A percentile compares a stretch with the other conserved stretches of the same genome.
These are phyloP conservation scores for Anthophora plumipes DNA, from an alignment of 2,888 invertebrate genomes.

Conservation along the genomic window DNA sequence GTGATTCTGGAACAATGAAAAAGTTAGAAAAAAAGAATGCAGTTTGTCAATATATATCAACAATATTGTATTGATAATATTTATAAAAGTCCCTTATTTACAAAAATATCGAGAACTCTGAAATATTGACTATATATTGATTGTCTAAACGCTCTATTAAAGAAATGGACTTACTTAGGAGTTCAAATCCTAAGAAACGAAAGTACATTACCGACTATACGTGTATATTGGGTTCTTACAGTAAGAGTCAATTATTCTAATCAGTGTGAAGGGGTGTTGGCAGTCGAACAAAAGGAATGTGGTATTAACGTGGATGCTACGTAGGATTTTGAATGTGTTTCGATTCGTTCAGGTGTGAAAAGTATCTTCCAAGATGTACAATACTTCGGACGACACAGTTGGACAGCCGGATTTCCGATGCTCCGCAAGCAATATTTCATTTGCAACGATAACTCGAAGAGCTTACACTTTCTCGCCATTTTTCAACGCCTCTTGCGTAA, in stretches of 20 bases:
- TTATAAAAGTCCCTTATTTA: too few species aligned
- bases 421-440: neutral
- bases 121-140: too few species aligned
- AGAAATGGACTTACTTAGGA: constrained; percentile 1
- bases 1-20: too few species aligned
- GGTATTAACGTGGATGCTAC: constrained; percentile 55
- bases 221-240: constrained; percentile 66
- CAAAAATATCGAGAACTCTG: too few species aligned
- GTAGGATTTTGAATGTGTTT: constrained; percentile 67
- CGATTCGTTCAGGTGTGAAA: constrained; percentile 69
- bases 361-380: constrained; percentile 74
- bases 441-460: too few species aligned
- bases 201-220: constrained; percentile 64
- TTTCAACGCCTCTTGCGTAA: too few species aligned
- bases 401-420: constrained; percentile 47
- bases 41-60: too few species aligned
- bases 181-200: constrained; percentile 51
- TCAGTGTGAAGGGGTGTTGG: constrained; percentile 52
- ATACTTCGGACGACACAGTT: constrained; percentile 63
- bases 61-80: too few species aligned
- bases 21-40: too few species aligned
- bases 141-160: too few species aligned
- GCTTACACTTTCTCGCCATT: too few species aligned
- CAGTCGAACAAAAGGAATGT: constrained; percentile 31
- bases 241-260: constrained; percentile 72